Conservation (phyloP, 2,797 vertebrate species). For the Notamacropus eugenii region DNA sequence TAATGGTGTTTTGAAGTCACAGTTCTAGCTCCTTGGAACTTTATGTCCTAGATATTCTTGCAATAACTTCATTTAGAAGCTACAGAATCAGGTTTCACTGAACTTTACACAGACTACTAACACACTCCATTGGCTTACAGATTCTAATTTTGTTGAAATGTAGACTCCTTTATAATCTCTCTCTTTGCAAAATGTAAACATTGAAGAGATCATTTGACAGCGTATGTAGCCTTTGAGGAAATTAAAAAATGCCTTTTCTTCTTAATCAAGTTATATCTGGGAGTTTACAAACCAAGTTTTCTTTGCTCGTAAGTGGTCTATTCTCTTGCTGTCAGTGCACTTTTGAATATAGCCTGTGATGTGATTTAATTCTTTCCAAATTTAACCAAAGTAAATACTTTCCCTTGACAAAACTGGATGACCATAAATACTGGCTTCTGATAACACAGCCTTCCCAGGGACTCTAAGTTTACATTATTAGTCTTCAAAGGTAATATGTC, state of each 20-base stretch:
- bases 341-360: slow-evolving; percentile 11
- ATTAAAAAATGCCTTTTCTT: background rate
- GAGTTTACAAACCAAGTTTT: slow-evolving; percentile 16
- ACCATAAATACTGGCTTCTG: background rate
- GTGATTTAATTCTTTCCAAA: slow-evolving; percentile 37
- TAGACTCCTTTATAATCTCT: background rate
- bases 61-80: slow-evolving; percentile 21
- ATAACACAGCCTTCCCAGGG: background rate
- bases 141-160: slow-evolving; percentile 45
- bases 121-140: background rate
- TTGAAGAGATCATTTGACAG: background rate
- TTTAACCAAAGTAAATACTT: slow-evolving; percentile 30
- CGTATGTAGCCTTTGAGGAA: background rate
- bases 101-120: background rate
- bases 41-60: background rate
- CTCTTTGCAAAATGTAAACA: slow-evolving; percentile 8
- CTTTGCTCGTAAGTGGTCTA: slow-evolving; percentile 33
- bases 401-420: slow-evolving; percentile 8
- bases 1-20: background rate
- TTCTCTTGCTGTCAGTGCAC: slow-evolving; percentile 19
- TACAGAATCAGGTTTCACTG: background rate
- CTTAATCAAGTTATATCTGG: slow-evolving; percentile 16
- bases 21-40: background rate
- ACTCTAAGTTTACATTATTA: background rate
- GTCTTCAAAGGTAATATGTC: background rate